Base-by-base conservation (phyloP, 2,888 invertebrate genomes). In the Orthosia gracilis region DNA sequence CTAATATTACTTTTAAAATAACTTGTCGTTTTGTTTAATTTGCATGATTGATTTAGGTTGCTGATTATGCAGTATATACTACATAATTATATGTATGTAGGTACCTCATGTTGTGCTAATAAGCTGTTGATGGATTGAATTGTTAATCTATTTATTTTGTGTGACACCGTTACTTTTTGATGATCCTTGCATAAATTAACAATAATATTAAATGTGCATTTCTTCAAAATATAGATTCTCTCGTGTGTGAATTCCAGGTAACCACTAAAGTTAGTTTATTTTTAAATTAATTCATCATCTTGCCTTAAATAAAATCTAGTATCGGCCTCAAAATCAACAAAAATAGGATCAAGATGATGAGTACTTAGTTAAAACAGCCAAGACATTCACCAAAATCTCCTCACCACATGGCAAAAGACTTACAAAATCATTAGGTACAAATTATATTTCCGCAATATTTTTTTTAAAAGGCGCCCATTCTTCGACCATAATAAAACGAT, bases 41-140 rank as follows among this genome's bases (percentile, higher is more conserved):
- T 54, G 55, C 74, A 49, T 50, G 72, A 50, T 21, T 21, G 40
- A 59, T 75, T 11, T 49, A 50, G 75, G 73, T 76, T 23, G 21
- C 54, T 55, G 79, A 79, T 55, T 50, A 26, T 55, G 75, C 31
- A 76, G n/a, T n/a, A 74, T 45, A 15, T n/a, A 23, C 21, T 4
- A 40, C 40, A 40, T 40, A 40, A 40, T 40, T 9, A 40, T 40
- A 40, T 40, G 40, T 40, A 9, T 40, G 9, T 9, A 40, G 40
- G 40, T 50, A 70, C 47, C 4, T 61, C 45, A 45, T 47, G 15
- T 15, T 61, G 21, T 61, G 45, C 45, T 55, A 12, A 18, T 75
- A 52, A 59, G 40, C 69, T 49, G 47, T 15, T 78, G 52, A 71
- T 59, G 40, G 18, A 70, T 78, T 40, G 52, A 59, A 69, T 59